These are phyloP conservation scores for Drosophila nr. fundita DNA, from an alignment of 2,888 invertebrate genomes.

Conservation along the genomic window DNA sequence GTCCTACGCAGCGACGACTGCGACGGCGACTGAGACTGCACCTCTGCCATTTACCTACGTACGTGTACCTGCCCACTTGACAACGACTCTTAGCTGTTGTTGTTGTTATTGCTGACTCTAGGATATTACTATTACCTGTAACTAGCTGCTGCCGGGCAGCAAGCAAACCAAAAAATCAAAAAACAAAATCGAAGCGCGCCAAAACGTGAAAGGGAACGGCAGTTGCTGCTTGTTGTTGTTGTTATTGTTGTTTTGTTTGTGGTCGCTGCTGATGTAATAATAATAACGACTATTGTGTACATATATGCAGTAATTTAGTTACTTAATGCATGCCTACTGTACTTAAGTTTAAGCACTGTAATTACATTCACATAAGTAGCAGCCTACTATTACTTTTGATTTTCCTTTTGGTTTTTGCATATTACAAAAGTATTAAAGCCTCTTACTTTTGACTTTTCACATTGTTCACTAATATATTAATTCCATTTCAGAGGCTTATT, in stretches of 20 bases:
- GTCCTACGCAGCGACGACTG: slow-evolving; percentile 64
- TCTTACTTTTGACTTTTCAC: not conserved
- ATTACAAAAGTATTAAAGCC: not conserved
- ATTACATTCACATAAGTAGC: not conserved
- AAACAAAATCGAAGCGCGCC: slow-evolving; percentile 61
- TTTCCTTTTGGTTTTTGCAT: not conserved
- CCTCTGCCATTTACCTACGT: slow-evolving; percentile 8
- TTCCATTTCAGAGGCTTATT: not conserved
- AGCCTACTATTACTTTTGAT: not conserved
- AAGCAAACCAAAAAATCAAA: slow-evolving; percentile 35
- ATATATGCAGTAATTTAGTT: slow-evolving; percentile 7
- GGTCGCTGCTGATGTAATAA: slow-evolving; percentile 48
- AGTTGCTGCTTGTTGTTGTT: slow-evolving; percentile 3
- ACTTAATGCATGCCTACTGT: slow-evolving; percentile 15
- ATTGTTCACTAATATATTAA: not conserved
- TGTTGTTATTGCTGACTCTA: slow-evolving; percentile 45
- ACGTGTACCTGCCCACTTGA: slow-evolving; percentile 73
- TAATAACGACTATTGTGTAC: slow-evolving; percentile 51
- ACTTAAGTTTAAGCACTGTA: slow-evolving; percentile 6
- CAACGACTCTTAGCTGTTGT: slow-evolving; percentile 42
- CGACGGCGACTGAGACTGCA: slow-evolving; percentile 21
- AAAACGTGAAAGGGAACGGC: slow-evolving; percentile 32
- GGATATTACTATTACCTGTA: slow-evolving; percentile 70
- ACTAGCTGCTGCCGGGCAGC: slow-evolving; percentile 37
- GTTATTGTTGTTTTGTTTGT: slow-evolving; percentile 2